phyloP scores from a whole-genome alignment of 92 coral and sea anemone genomes.

The Zoanthus sansibaricus region DNA sequence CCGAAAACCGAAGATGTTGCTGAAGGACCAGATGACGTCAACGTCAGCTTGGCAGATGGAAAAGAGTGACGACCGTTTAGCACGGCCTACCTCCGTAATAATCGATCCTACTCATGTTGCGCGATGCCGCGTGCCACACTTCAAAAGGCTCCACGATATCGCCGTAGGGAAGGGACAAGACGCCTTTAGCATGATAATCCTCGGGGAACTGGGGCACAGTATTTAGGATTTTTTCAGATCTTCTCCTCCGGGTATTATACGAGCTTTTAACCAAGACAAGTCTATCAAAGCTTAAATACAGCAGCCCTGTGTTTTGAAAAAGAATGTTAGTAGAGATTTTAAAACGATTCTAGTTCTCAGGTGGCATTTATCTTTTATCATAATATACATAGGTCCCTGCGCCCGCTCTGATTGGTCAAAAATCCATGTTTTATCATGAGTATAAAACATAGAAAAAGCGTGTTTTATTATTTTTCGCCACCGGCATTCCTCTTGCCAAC shows the following conservation, averaged over 20 bases:
- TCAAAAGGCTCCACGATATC: constrained; percentile 98
- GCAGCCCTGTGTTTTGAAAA: constrained; percentile 10
- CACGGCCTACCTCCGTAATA: constrained; percentile 84
- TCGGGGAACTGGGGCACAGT: constrained; percentile 79
- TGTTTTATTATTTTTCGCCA: too few species aligned
- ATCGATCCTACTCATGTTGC: constrained; percentile 97
- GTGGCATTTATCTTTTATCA: too few species aligned
- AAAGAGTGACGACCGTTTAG: too few species aligned
- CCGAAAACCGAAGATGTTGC: too few species aligned
- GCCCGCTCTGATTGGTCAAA: too few species aligned
- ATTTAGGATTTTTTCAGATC: not conserved
- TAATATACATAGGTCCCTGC: too few species aligned
- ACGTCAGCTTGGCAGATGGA: too few species aligned
- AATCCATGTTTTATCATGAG: too few species aligned
- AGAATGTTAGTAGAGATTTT: not conserved
- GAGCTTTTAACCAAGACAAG: not conserved
- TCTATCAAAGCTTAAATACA: constrained; percentile 12
- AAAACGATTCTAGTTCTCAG: too few species aligned
- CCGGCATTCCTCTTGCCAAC: too few species aligned
- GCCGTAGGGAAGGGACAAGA: constrained; percentile 97
- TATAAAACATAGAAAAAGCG: too few species aligned
- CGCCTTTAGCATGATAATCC: constrained; percentile 88
- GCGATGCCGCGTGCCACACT: constrained; percentile 90
- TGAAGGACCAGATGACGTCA: too few species aligned
- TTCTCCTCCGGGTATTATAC: not conserved